These are phyloP conservation scores for Diadumene lineata DNA, from an alignment of 92 coral and sea anemone species.

Conservation along the genomic window DNA sequence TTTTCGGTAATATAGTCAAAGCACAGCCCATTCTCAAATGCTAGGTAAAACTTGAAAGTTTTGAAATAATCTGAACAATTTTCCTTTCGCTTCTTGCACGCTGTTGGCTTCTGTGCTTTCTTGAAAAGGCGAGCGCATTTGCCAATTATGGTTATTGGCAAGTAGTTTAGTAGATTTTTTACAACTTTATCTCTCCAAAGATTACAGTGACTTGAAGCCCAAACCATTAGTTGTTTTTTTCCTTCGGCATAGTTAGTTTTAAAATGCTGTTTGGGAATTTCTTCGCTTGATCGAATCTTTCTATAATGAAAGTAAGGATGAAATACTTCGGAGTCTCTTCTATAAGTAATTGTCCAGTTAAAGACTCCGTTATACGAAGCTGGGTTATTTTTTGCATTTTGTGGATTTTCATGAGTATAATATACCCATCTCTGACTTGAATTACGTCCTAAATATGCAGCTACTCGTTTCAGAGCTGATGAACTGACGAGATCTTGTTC, in stretches of 20 bases:
- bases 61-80: slow-evolving; percentile 8
- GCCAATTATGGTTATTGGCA: slow-evolving; percentile 30
- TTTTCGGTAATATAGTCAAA: slow-evolving; percentile 48
- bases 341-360: neutral
- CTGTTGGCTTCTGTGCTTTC: neutral
- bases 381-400: neutral
- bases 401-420: slow-evolving; percentile 1
- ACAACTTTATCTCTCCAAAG: slow-evolving; percentile 30
- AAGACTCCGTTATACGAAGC: neutral
- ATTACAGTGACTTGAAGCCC: slow-evolving; percentile 38
- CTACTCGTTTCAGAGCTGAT: neutral
- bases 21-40: slow-evolving; percentile 40
- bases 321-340: neutral
- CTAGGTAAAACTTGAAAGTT: slow-evolving; percentile 32
- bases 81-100: slow-evolving; percentile 20
- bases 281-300: neutral
- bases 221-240: slow-evolving; percentile 9
- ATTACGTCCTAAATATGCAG: neutral
- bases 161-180: slow-evolving; percentile 11
- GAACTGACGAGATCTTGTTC: neutral
- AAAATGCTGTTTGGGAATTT: neutral
- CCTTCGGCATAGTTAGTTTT: slow-evolving; percentile 34
- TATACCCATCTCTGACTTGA: neutral
- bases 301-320: neutral
- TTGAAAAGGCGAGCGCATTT: slow-evolving; percentile 30